Evolutionary conservation across 1,140 invertebrate genomes (phyloP), one percentile per base, ranked within the genome.

Genomic region (Spodoptera litura): DNA sequence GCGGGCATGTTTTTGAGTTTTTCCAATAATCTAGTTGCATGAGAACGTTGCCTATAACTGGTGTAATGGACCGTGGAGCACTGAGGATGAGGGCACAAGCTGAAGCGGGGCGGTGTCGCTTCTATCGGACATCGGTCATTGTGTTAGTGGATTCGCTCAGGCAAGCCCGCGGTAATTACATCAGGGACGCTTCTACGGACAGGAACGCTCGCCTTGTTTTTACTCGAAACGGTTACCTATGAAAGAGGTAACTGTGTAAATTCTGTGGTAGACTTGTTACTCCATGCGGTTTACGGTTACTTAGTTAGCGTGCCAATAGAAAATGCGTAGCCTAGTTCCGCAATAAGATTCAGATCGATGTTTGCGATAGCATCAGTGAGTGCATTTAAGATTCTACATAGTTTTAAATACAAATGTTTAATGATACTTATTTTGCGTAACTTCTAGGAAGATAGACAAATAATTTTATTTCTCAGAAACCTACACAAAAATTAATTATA

Each of bases 161-260:
- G 83, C 88, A 85, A 85, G 87, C 86, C 86, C 83, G 66, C 82
- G 72, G 86, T 93, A 93, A 93, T 93, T 93, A 91, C 91, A 91
- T 93, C 86, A 87, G 91, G 91, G 91, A 93, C 86, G 74, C 79
- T 75, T 66, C 81, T 78, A 83, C 80, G 56, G 78, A 79, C 64
- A 73, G 71, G 56, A 75, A 80, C 80, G 74, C 73, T 83, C 74
- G 71, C 62, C 79, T 68, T 80, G 83, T 88, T 88, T 88, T 87
- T 87, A 83, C 80, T 81, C 80, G 68, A 70, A 80, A 74, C 59
- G 59, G 79, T 35, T 64, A 81, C 79, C 75, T 74, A 66, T 49
- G 53, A 58, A 58, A 38, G 52, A 68, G 62, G 74, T 77, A 66
- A 75, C 49, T 61, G 35, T 53, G 53, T 73, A 73, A 73, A 73